Evolutionary conservation across 2,888 invertebrate species (phyloP), one percentile per base, ranked within the genome.

Genomic region (Yponomeuta evonymella): DNA sequence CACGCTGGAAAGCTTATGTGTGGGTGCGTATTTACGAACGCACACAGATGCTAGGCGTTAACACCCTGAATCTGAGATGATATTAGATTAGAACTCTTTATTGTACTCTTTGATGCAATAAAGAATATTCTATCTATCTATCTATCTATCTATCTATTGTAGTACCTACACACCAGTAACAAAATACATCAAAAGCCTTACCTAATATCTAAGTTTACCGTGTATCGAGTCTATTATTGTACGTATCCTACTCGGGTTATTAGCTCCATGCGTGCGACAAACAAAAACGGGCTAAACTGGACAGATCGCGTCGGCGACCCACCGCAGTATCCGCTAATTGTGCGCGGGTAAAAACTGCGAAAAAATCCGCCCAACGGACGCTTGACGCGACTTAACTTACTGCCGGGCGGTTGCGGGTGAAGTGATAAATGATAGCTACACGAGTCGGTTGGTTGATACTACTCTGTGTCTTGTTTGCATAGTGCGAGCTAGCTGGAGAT

Each of bases 291-390:
- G 8, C 68, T 48, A 48, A 23, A 12, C 68, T 4, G 48, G 30
- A 69, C 51, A 51, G 48, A n/a, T 30, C 68, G 68, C 68, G 51
- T 48, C 51, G 51, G 29, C 51, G 36, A 33, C 36, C 29, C 8
- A 12, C 67, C 43, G 67, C 51, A 10, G 67, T 67, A n/a, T 48
- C 33, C 68, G 33, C 51, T 69, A 69, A 69, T 69, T 69, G 68
- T 69, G 29, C 29, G 9, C 12, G 51, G 29, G n/a, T 48, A 69
- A 69, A 69, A 69, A 69, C 68, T 51, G 48, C 48, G 51, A 48
- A 10, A 69, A 69, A 67, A 65, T 30, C 29, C 65, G 30, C 65
- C 43, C 43, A 6, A 43, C 30, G 29, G 12, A 65, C 62, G 23
- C 62, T 23, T n/a, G 62, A 62, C 62, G 62, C 8, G 62, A 15